These are phyloP conservation scores for Podilymbus podiceps DNA, from an alignment of 2,113 vertebrate species.

Conservation along the genomic window DNA sequence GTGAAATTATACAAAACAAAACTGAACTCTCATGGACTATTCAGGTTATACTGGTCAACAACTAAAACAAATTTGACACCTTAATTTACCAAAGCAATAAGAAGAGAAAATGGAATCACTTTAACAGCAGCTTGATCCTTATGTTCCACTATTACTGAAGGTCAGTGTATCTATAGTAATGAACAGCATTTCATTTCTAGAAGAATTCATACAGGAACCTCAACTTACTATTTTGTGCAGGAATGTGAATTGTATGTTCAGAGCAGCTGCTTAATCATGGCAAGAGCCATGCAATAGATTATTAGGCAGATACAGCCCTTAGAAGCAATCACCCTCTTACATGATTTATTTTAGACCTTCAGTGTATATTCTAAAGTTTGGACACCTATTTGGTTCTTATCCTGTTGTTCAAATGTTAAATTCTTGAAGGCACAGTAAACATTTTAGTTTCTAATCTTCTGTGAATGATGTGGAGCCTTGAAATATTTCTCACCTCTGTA, in stretches of 20 bases:
- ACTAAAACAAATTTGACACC: neutral
- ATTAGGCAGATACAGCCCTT: neutral
- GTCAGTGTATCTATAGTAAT: neutral
- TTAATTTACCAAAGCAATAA: neutral
- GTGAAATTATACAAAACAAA: neutral
- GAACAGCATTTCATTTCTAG: neutral
- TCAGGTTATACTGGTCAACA: neutral
- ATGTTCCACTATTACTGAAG: neutral
- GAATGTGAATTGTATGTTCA: neutral
- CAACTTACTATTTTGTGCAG: neutral
- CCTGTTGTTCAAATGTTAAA: neutral
- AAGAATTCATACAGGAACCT: neutral
- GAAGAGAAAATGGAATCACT: neutral
- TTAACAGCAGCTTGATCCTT: neutral
- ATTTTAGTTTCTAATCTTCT: neutral
- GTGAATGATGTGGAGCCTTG: neutral
- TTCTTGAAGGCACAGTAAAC: neutral
- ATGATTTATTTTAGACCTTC: neutral
- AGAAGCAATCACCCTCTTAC: neutral
- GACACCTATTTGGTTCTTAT: neutral
- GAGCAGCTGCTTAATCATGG: neutral
- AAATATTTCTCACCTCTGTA: constrained; percentile 33
- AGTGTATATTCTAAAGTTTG: neutral
- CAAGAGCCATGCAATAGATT: neutral
- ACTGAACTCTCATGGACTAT: neutral